These are phyloP conservation scores for Seira musarum DNA, from an alignment of 2,888 invertebrate genomes.

Conservation along the genomic window DNA sequence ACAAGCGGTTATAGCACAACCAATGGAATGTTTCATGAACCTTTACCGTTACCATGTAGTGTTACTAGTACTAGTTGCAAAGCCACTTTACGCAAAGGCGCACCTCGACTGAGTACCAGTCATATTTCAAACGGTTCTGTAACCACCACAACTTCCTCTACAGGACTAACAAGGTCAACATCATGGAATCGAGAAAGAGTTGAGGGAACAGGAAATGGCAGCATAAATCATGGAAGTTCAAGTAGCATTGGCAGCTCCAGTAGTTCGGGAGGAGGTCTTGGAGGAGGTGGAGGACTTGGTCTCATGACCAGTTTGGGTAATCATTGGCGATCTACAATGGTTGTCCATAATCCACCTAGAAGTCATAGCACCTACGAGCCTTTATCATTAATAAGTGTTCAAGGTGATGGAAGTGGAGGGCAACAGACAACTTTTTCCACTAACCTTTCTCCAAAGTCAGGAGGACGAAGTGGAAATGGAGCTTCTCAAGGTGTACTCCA, in stretches of 20 bases:
- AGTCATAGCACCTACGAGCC: conserved; percentile 62
- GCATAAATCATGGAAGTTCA: conserved; percentile 21
- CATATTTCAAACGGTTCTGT: conserved; percentile 47
- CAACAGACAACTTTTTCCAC: conserved; percentile 50
- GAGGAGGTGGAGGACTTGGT: conserved; percentile 50
- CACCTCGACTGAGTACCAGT: conserved; percentile 51
- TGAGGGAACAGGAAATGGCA: conserved; percentile 11
- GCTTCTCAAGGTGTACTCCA: too few species aligned
- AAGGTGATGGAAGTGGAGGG: conserved; percentile 48
- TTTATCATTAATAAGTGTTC: conserved; percentile 49
- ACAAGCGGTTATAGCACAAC: conserved; percentile 41
- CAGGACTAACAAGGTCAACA: conserved; percentile 30
- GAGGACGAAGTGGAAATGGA: too few species aligned
- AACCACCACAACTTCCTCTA: conserved; percentile 24
- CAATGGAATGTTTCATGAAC: conserved; percentile 43
- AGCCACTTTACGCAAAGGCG: conserved; percentile 46
- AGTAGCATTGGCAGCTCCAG: conserved; percentile 40
- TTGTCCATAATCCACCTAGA: conserved; percentile 66
- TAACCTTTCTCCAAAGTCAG: conserved; percentile 29
- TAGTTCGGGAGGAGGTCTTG: conserved; percentile 37
- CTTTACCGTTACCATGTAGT: conserved; percentile 21
- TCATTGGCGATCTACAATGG: conserved; percentile 67
- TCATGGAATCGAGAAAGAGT: conserved; percentile 49
- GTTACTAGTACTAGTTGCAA: conserved; percentile 20
- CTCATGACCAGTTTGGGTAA: conserved; percentile 52